These are phyloP conservation scores for Micronisus gabar DNA, from an alignment of 2,113 vertebrate genomes.

Conservation along the genomic window DNA sequence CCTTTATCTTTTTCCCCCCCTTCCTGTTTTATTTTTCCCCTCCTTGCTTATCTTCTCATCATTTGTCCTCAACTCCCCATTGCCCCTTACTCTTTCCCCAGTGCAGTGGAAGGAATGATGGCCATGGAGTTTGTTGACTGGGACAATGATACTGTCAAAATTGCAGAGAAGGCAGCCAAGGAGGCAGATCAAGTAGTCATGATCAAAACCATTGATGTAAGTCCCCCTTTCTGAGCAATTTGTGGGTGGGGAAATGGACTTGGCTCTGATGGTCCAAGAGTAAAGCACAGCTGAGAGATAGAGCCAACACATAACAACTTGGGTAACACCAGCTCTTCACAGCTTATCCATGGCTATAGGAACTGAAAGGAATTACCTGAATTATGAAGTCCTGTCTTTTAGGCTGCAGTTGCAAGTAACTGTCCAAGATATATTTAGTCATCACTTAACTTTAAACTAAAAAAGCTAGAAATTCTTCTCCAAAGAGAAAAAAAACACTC, in stretches of 20 bases:
- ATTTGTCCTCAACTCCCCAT: background rate
- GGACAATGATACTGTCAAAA: slow-evolving; percentile 51
- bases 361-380: background rate
- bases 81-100: background rate
- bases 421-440: background rate
- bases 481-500: background rate
- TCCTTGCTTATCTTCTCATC: background rate
- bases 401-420: background rate
- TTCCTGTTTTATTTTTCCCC: background rate
- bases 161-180: slow-evolving; percentile 60
- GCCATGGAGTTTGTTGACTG: slow-evolving; percentile 56
- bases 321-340: background rate
- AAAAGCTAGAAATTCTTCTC: background rate
- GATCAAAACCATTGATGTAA: slow-evolving; percentile 59
- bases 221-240: background rate
- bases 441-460: background rate
- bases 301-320: background rate
- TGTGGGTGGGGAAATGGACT: background rate
- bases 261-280: background rate
- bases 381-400: background rate
- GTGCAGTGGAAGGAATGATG: slow-evolving; percentile 59
- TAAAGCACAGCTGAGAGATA: background rate
- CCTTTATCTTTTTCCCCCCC: background rate
- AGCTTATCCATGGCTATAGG: background rate
- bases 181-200: slow-evolving; percentile 50